phyloP scores from a whole-genome alignment of 2,888 invertebrate genomes.

The Saturnia pavonia region DNA sequence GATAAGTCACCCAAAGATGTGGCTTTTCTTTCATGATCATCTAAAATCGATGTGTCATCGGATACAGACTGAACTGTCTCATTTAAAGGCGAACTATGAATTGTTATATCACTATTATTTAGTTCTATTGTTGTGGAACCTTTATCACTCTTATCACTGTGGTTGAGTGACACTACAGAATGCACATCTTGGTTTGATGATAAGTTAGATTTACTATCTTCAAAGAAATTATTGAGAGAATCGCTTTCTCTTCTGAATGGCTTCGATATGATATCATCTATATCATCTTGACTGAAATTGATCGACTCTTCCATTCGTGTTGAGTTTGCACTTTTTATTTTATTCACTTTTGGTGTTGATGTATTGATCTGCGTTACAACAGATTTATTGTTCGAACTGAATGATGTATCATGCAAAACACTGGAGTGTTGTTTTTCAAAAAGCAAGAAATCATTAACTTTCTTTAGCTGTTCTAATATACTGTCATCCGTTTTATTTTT shows the following conservation, averaged over 20 bases:
- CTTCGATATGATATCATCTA: slow-evolving; percentile 78
- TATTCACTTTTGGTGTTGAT: slow-evolving; percentile 75
- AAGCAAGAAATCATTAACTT: slow-evolving; percentile 66
- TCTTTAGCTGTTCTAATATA: slow-evolving; percentile 68
- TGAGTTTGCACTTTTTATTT: slow-evolving; percentile 53
- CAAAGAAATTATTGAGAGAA: slow-evolving; percentile 73
- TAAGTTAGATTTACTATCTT: slow-evolving; percentile 72
- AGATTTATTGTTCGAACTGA: slow-evolving; percentile 47
- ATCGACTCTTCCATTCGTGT: slow-evolving; percentile 69
- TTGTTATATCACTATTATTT: slow-evolving; percentile 88
- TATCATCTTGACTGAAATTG: slow-evolving; percentile 76
- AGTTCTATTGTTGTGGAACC: slow-evolving; percentile 86
- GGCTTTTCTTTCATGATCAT: slow-evolving; percentile 87
- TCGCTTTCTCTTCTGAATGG: slow-evolving; percentile 76
- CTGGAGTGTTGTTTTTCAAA: slow-evolving; percentile 73
- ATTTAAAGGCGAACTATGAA: slow-evolving; percentile 85
- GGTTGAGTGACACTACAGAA: slow-evolving; percentile 70
- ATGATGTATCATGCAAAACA: slow-evolving; percentile 54
- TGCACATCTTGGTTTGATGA: slow-evolving; percentile 73
- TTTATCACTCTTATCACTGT: slow-evolving; percentile 77
- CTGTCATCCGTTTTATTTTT: slow-evolving; percentile 77
- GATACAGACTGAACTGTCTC: slow-evolving; percentile 67
- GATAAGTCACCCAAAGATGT: slow-evolving; percentile 91
- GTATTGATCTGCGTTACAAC: slow-evolving; percentile 62
- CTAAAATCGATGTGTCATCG: slow-evolving; percentile 73